Evolutionary conservation across 2,113 vertebrate genomes (phyloP), one percentile per base, ranked within the genome.

Genomic region (Scopus umbretta): DNA sequence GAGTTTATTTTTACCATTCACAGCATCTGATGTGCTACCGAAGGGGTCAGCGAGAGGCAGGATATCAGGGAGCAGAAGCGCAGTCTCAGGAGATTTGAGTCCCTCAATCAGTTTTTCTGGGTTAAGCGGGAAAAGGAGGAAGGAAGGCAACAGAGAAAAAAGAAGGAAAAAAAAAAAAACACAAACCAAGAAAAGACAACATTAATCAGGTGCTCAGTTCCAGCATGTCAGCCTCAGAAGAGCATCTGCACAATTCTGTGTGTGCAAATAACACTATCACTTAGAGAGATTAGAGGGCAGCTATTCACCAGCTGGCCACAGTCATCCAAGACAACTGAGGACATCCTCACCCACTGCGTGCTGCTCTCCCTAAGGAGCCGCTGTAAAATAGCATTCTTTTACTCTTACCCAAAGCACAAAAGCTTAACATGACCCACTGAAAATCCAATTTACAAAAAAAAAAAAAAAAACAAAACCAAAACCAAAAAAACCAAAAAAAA

Each of bases 41-140:
- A 99, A 99, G 97, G 99, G 98, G 94, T 99, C 98, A 95, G 98
- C 96, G 59, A 98, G 98, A 97, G 98, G 98, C 98, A 99, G 98
- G 92, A 99, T 98, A 86, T 99, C 98, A 43, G 98, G 98, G 95
- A 99, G 98, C 97, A 99, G 98, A 95, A 99, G 98, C 61, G 98
- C 98, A 96, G 98, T 98, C 94, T 99, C 99, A 67, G 99, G 98
- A 98, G 98, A 99, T 98, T 98, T 99, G 96, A 99, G 98, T 96
- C 99, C 98, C 98, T 99, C 98, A 93, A 99, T 99, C 98, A 99
- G 98, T 98, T 99, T 99, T 97, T 99, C 99, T 99, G 97, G 90
- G 96, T 95, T 80, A 94, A 97, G 95, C n/a, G 50, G 87, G 86
- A 93, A 92, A 78, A 96, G 96, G 96, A 95, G 38, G 71, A 96